Percentiles rank a stretch among this genome's conserved stretches.
Evolutionary conservation across 2,797 vertebrate species (phyloP).

Genomic region (Myripristis murdjan): DNA sequence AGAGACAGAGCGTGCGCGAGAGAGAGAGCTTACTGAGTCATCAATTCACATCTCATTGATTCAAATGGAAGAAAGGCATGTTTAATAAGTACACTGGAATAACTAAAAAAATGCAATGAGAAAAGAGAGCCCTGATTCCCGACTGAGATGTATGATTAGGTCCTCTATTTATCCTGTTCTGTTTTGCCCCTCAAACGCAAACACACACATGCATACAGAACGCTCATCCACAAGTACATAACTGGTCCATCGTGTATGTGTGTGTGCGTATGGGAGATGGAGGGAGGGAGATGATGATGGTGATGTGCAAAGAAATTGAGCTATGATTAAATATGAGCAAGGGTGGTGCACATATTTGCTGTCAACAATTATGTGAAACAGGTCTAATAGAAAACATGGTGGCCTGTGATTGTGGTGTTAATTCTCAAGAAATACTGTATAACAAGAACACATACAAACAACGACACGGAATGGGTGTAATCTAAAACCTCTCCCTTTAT

Average conservation of each 20-base stretch:
- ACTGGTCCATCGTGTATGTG: too few relatives aligned
- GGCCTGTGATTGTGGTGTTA: not conserved
- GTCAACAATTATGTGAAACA: constrained; percentile 1
- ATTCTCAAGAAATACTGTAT: not conserved
- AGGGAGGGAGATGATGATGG: not conserved
- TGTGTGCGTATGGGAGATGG: not conserved
- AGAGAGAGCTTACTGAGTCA: constrained; percentile 7
- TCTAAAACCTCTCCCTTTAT: constrained; percentile 13
- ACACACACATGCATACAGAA: not conserved
- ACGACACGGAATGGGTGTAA: constrained; percentile 6
- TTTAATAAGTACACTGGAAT: constrained; percentile 19
- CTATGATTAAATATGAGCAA: not conserved
- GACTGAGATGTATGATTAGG: not conserved
- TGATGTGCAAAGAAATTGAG: not conserved
- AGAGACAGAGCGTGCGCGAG: constrained; percentile 1
- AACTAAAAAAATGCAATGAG: not conserved
- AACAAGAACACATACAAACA: not conserved
- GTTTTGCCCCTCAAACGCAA: not conserved
- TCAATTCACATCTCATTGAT: constrained; percentile 39
- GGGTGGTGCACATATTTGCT: not conserved
- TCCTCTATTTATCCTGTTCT: not conserved
- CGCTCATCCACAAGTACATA: too few relatives aligned
- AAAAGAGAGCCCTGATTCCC: not conserved
- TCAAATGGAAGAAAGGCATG: constrained; percentile 12
- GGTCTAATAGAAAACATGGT: not conserved